phyloP scores from a whole-genome alignment of 2,113 vertebrate species.

The Kryptolebias marmoratus region DNA sequence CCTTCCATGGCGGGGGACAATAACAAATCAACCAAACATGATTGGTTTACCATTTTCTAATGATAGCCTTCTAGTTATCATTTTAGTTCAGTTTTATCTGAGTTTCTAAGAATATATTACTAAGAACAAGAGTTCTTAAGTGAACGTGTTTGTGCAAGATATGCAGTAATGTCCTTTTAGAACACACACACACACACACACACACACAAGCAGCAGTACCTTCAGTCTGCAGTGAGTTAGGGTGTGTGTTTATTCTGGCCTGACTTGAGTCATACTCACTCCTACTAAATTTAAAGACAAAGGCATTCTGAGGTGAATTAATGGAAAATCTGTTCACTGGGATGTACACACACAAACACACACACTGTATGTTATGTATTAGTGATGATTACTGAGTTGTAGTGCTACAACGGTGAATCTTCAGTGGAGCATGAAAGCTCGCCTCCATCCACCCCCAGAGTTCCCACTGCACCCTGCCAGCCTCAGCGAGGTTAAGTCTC shows the following conservation, averaged over 20 bases:
- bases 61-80: too few relatives aligned
- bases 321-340: conserved; percentile 30
- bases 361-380: conserved; percentile 63
- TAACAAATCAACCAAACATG: too few relatives aligned
- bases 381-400: conserved; percentile 72
- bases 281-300: conserved; percentile 28
- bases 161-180: too few relatives aligned
- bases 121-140: too few relatives aligned
- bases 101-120: too few relatives aligned
- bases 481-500: conserved; percentile 51
- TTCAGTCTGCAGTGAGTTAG: conserved; percentile 2
- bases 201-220: background rate
- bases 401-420: conserved; percentile 55
- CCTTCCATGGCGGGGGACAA: too few relatives aligned
- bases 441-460: conserved; percentile 66
- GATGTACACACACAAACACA: conserved; percentile 19
- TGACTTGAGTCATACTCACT: conserved; percentile 5
- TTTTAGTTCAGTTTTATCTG: too few relatives aligned
- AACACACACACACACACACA: background rate
- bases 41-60: too few relatives aligned
- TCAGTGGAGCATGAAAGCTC: conserved; percentile 70
- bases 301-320: conserved; percentile 33
- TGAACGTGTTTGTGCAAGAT: too few relatives aligned
- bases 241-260: background rate
- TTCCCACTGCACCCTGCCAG: conserved; percentile 57